Percentiles rank a stretch among this genome's conserved stretches.
Evolutionary conservation across 1,140 invertebrate genomes (phyloP).

Genomic region (Sminthurides bifidus): DNA sequence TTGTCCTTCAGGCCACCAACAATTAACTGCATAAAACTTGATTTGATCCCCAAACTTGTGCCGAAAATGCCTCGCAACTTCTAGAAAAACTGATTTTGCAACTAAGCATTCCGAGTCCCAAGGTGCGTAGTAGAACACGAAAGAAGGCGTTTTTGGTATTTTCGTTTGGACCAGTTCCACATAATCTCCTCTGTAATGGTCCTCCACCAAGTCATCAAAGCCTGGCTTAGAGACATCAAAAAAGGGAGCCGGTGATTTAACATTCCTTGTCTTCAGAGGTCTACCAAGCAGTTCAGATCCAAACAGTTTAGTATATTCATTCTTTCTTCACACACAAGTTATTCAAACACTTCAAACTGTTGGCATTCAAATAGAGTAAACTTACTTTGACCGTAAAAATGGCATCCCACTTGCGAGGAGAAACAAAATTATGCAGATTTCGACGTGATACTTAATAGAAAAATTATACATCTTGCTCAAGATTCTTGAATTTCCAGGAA

Average conservation of each 20-base stretch:
- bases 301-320: background rate
- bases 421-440: conserved; percentile 24
- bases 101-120: conserved; percentile 30
- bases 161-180: conserved; percentile 23
- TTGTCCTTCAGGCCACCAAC: conserved; percentile 29
- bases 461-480: conserved; percentile 2
- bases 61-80: conserved; percentile 26
- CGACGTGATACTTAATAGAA: conserved; percentile 21
- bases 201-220: conserved; percentile 9
- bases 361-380: too few relatives aligned
- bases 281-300: background rate
- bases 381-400: conserved; percentile 16
- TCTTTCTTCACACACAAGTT: background rate
- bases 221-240: conserved; percentile 9
- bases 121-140: conserved; percentile 31
- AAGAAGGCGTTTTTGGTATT: conserved; percentile 27
- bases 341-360: background rate
- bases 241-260: conserved; percentile 21
- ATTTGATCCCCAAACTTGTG: conserved; percentile 2
- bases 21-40: conserved; percentile 31
- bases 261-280: conserved; percentile 17
- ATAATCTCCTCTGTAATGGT: conserved; percentile 29
- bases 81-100: conserved; percentile 20
- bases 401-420: conserved; percentile 21
- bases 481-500: too few relatives aligned